Percentiles rank a stretch among this genome's conserved stretches.
Conservation (phyloP, 2,888 invertebrate species). For the Cancer borealis region DNA sequence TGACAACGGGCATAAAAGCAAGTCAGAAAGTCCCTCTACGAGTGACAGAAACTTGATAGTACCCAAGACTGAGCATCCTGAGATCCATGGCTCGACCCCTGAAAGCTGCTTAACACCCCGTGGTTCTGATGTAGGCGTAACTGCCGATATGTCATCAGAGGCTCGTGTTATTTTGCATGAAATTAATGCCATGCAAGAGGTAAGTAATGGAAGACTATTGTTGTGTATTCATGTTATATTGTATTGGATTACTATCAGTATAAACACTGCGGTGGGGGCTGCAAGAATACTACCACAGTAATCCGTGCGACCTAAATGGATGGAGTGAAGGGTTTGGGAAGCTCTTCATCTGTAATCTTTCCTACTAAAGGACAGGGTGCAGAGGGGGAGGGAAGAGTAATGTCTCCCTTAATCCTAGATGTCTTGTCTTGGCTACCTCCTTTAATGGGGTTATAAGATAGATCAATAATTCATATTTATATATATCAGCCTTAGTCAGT, state of each 20-base stretch:
- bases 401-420: no score
- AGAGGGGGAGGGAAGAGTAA: no score
- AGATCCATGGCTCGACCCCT: not conserved
- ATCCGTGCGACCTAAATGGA: no score
- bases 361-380: no score
- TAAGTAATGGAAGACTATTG: not conserved
- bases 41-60: not conserved
- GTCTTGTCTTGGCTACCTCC: no score
- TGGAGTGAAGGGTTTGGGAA: no score
- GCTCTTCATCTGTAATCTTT: no score
- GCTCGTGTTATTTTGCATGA: not conserved
- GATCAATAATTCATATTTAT: not conserved
- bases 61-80: not conserved
- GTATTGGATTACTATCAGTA: not conserved
- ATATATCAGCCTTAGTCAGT: no score
- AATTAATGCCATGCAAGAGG: constrained; percentile 32
- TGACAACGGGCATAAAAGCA: not conserved
- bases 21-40: not conserved
- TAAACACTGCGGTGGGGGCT: no score
- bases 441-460: no score
- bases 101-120: not conserved
- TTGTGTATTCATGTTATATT: not conserved
- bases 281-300: no score
- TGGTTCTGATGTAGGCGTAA: not conserved
- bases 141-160: not conserved